Evolutionary conservation across 1,140 invertebrate species (phyloP).

Genomic region (Tribolium madens): DNA sequence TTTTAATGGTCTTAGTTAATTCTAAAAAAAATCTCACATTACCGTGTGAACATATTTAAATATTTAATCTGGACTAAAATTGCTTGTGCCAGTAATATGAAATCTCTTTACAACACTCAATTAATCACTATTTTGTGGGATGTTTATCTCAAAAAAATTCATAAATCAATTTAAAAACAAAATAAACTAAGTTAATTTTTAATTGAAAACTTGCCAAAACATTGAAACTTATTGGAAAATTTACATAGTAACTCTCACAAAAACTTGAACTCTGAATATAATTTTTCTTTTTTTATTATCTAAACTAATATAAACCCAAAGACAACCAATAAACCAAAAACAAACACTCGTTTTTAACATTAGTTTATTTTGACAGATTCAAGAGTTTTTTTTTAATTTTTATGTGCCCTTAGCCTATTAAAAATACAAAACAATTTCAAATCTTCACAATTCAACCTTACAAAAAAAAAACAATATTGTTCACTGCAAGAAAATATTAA

Average conservation of each 20-base stretch:
- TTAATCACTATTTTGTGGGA: not conserved
- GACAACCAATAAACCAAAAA: not conserved
- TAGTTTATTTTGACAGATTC: no score
- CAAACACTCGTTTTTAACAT: no score
- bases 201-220: slow-evolving; percentile 16
- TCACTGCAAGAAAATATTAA: no score
- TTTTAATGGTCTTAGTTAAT: not conserved
- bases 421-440: no score
- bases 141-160: slow-evolving; percentile 5
- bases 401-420: no score
- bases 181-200: slow-evolving; percentile 33
- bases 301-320: not conserved
- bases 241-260: slow-evolving; percentile 13
- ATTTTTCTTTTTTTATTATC: not conserved
- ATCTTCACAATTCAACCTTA: no score
- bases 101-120: slow-evolving; percentile 1
- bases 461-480: no score
- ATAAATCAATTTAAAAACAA: not conserved
- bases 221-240: slow-evolving; percentile 4
- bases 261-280: slow-evolving; percentile 2
- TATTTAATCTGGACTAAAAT: not conserved
- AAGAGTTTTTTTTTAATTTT: no score
- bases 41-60: not conserved
- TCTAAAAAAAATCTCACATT: not conserved
- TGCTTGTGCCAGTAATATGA: not conserved